Percentiles rank a stretch among this genome's conserved stretches.
phyloP scores from a whole-genome alignment of 2,113 vertebrate species.

The Misgurnus anguillicaudatus region DNA sequence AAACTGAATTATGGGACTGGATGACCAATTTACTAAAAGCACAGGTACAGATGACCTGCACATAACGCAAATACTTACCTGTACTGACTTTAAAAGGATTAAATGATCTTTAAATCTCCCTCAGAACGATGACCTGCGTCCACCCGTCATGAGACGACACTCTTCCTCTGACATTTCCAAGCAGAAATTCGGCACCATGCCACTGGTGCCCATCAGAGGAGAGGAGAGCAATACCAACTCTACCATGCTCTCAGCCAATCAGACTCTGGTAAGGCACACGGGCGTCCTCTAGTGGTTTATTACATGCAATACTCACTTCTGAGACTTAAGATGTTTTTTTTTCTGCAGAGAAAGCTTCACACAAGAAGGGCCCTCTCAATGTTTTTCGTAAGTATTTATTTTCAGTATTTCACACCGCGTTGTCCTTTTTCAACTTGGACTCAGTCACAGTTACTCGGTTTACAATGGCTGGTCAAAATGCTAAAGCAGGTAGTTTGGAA shows the following conservation, averaged over 20 bases:
- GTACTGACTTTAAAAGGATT: background rate
- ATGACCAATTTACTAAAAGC: constrained; percentile 90
- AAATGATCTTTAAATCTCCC: background rate
- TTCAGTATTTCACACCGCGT: background rate
- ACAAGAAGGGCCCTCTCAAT: constrained; percentile 93
- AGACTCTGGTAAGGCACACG: constrained; percentile 83
- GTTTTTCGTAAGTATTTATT: constrained; percentile 93
- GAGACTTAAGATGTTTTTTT: constrained; percentile 12
- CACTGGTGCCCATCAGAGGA: constrained; percentile 88
- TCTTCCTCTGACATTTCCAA: constrained; percentile 90
- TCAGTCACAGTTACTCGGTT: constrained; percentile 3
- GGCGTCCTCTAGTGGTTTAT: constrained; percentile 8
- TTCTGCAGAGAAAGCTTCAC: constrained; percentile 86
- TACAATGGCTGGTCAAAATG: constrained; percentile 8
- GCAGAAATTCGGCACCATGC: constrained; percentile 98
- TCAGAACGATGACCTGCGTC: constrained; percentile 83
- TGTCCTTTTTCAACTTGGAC: background rate
- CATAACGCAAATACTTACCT: constrained; percentile 3
- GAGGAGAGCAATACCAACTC: constrained; percentile 86
- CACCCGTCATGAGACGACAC: constrained; percentile 83
- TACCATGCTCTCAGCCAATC: constrained; percentile 92
- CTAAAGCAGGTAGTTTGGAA: background rate
- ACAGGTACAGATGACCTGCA: constrained; percentile 76
- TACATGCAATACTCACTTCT: background rate
- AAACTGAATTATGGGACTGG: constrained; percentile 95